Evolutionary conservation across 2,888 invertebrate species (phyloP).

Genomic region (Caenorhabditis sp.): DNA sequence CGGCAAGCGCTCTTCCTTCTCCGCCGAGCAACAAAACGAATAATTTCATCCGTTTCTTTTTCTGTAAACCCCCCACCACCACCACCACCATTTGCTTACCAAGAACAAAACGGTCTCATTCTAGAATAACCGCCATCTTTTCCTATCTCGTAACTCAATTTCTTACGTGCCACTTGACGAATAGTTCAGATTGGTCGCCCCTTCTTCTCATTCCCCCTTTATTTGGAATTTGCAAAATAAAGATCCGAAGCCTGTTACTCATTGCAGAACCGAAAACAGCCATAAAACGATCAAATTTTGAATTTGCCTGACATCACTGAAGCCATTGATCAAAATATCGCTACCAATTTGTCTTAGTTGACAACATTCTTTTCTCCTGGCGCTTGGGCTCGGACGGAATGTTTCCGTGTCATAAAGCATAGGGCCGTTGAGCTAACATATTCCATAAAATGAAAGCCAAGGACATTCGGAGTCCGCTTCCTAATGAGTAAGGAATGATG

Average conservation of each 20-base stretch:
- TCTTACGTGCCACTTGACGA: slow-evolving; percentile 46
- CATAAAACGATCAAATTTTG: slow-evolving; percentile 34
- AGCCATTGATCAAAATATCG: slow-evolving; percentile 21
- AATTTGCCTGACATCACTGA: slow-evolving; percentile 27
- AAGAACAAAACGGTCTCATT: slow-evolving; percentile 46
- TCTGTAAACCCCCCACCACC: no score
- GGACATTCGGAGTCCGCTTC: not conserved
- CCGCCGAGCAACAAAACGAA: slow-evolving; percentile 9
- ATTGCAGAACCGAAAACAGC: slow-evolving; percentile 8
- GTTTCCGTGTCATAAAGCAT: slow-evolving; percentile 55
- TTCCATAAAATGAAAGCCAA: slow-evolving; percentile 1
- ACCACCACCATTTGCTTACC: slow-evolving; percentile 1
- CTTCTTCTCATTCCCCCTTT: slow-evolving; percentile 11
- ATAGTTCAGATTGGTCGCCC: slow-evolving; percentile 44
- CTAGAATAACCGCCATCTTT: slow-evolving; percentile 7
- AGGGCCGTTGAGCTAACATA: not conserved
- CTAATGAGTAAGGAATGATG: slow-evolving; percentile 24
- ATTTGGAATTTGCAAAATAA: slow-evolving; percentile 39
- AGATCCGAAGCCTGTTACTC: slow-evolving; percentile 42
- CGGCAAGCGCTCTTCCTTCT: slow-evolving; percentile 26
- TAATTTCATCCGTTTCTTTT: not conserved
- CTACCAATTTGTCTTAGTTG: slow-evolving; percentile 11
- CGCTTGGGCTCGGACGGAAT: not conserved
- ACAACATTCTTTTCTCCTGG: not conserved
- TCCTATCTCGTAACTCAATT: not conserved